Evolutionary conservation across 2,113 vertebrate species (phyloP).

Genomic region (Chaetura pelagica): DNA sequence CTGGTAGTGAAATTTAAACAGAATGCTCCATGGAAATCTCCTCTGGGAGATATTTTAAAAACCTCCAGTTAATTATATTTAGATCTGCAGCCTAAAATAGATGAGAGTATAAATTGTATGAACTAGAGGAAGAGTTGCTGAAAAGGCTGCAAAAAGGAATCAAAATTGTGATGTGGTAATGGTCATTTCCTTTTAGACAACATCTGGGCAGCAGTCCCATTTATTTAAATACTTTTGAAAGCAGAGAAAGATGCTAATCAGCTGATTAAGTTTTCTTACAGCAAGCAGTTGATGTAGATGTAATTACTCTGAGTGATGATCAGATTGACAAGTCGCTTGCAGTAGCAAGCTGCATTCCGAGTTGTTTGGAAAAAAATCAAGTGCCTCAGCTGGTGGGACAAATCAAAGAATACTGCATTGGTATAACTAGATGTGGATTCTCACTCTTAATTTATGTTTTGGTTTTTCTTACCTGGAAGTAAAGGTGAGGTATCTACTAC

Average conservation of each 20-base stretch:
- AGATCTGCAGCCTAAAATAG: constrained; percentile 29
- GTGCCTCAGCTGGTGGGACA: background rate
- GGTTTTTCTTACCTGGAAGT: background rate
- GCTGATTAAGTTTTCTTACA: constrained; percentile 19
- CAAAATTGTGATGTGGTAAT: background rate
- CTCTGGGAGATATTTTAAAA: background rate
- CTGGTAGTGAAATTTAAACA: constrained; percentile 34
- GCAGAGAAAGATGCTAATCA: constrained; percentile 45
- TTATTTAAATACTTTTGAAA: constrained; percentile 35
- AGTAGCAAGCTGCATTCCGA: background rate
- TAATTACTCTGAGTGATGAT: constrained; percentile 5
- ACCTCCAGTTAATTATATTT: constrained; percentile 33
- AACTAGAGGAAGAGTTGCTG: constrained; percentile 3
- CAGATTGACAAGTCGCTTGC: constrained; percentile 7
- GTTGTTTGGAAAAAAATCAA: background rate
- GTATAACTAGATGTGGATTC: background rate
- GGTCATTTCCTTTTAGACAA: constrained; percentile 9
- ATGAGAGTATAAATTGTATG: background rate
- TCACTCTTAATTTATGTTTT: background rate
- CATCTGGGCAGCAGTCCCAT: background rate
- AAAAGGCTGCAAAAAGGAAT: background rate
- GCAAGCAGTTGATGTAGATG: background rate
- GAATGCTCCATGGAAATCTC: constrained; percentile 5
- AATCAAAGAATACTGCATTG: background rate
- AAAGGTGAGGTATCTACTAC: background rate